Base-by-base conservation (phyloP, 2,113 vertebrate genomes). In the Elachura formosa region DNA sequence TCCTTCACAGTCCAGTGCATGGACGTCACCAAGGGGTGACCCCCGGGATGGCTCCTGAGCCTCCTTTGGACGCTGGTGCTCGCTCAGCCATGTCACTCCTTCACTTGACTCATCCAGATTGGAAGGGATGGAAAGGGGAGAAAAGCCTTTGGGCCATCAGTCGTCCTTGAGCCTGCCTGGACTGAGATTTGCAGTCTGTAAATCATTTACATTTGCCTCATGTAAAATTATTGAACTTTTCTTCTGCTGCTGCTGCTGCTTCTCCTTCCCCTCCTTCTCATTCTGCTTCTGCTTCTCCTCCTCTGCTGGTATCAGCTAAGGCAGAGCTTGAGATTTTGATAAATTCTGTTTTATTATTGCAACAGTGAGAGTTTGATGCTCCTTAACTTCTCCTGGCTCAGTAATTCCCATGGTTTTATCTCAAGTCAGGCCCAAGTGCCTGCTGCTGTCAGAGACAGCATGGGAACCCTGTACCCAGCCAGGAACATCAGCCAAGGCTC, bases 361-460 rank as follows among this genome's bases (percentile, higher is more conserved):
- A 48, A 0, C 4, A 1, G 2, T 21, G 55, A 73, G 28, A 11
- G 41, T 56, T 89, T 64, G 23, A 56, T 1, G 6, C 33, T 77
- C n/a, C 38, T 62, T 28, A 23, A 5, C 43, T 52, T 64, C 74
- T 31, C n/a, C 41, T 66, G 56, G 31, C 38, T 58, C 41, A 5
- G 5, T 75, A 54, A 33, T 29, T 67, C 49, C 18, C 1, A 0
- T 33, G 43, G 28, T 34, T 15, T 68, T 22, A 36, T 13, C 48
- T 61, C 5, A 3, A 48, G 49, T 29, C 1, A 6, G 51, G n/a
- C 18, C 2, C 0, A 64, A 77, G 82, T 1, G 4, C 43, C 59
- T 78, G 59, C 43, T 2, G 2, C 1, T 22, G 34, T 71, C 14
- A 16, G 66, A 75, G 33, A 41, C 41, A 61, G 54, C 0, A 0